phyloP scores from a whole-genome alignment of 2,797 vertebrate species.

The Sebastes kiyomatsui region DNA sequence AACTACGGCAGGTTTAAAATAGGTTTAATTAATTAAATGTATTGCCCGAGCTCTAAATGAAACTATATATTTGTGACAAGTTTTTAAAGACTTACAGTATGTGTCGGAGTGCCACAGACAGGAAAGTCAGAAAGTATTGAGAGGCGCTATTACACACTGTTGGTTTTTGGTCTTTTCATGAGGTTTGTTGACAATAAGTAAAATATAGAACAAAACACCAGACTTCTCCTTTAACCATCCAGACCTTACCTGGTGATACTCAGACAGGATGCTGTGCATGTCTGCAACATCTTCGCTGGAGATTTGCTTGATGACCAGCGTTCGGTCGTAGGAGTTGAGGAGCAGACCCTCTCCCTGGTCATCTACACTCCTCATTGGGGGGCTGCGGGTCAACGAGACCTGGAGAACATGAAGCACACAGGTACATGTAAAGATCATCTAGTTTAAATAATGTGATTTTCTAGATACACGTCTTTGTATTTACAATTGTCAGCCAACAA shows the following conservation, averaged over 20 bases:
- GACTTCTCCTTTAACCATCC: neutral
- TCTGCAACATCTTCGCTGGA: conserved; percentile 95
- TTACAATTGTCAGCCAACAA: neutral
- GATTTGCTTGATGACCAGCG: conserved; percentile 93
- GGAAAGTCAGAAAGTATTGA: no score
- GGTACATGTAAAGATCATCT: neutral
- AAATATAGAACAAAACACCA: neutral
- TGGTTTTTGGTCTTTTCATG: neutral
- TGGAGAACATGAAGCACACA: conserved; percentile 39
- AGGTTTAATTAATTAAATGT: neutral
- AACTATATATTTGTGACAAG: neutral
- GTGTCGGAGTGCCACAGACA: no score
- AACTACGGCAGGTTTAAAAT: neutral
- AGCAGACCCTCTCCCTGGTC: conserved; percentile 87
- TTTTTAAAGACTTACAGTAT: neutral
- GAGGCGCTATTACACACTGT: no score
- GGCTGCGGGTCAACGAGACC: conserved; percentile 91
- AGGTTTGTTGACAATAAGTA: neutral
- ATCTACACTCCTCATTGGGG: conserved; percentile 83
- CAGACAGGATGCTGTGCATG: conserved; percentile 92
- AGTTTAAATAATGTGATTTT: neutral
- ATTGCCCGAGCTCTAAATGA: no score
- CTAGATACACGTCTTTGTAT: neutral
- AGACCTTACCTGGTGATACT: conserved; percentile 92
- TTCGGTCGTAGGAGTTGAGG: conserved; percentile 91